phyloP scores from a whole-genome alignment of 2,113 vertebrate genomes.

The Scalopus aquaticus region DNA sequence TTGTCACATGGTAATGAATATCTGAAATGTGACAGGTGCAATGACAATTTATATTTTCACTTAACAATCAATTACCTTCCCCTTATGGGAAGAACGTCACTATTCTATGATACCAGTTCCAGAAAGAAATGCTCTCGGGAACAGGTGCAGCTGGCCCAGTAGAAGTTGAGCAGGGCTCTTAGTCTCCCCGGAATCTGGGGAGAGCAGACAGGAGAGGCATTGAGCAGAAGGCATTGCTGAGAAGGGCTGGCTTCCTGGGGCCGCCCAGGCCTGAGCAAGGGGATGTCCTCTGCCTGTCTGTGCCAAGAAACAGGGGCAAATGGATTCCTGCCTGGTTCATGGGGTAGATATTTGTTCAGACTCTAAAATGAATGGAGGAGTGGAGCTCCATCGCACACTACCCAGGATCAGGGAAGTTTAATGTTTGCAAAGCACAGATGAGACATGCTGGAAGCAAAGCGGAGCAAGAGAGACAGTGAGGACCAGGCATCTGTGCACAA shows the following conservation, averaged over 20 bases:
- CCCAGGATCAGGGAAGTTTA: background rate
- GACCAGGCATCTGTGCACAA: background rate
- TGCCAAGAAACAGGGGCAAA: background rate
- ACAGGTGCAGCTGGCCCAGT: background rate
- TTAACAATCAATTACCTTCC: conserved; percentile 78
- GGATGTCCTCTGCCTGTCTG: background rate
- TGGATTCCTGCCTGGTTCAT: too few species aligned
- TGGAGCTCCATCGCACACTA: background rate
- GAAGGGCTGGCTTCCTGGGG: background rate
- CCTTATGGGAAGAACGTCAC: conserved; percentile 65
- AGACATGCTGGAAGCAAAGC: background rate
- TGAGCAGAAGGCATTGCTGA: background rate
- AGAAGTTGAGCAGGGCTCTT: background rate
- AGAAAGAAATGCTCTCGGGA: conserved; percentile 14
- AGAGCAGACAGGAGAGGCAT: background rate
- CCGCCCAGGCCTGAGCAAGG: background rate
- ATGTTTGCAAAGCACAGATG: background rate
- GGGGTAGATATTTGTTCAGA: background rate
- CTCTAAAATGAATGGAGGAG: background rate
- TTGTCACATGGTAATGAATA: conserved; percentile 72
- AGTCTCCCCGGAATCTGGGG: background rate
- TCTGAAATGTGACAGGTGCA: conserved; percentile 72
- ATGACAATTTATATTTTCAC: conserved; percentile 79
- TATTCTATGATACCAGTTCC: conserved; percentile 51
- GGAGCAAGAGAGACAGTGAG: background rate